Evolutionary conservation across 2,888 invertebrate genomes (phyloP), one percentile per base, ranked within the genome.

Genomic region (Quadriops clusia): DNA sequence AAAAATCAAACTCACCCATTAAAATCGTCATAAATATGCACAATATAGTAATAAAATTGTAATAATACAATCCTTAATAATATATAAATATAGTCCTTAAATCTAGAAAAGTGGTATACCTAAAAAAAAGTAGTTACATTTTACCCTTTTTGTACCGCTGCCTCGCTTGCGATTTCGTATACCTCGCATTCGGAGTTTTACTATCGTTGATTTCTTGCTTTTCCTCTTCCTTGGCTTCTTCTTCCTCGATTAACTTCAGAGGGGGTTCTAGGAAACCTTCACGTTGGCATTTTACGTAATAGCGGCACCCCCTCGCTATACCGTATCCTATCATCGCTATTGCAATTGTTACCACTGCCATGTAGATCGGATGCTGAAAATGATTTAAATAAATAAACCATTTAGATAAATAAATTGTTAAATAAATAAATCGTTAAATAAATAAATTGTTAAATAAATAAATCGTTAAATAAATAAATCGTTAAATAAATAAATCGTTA

Each of bases 71-170:
- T 8, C 6, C 23, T 22, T 22, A 22, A 6, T 11, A 11, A 22
- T 11, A 22, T 22, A 22, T 12, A 22, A 22, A 22, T 22, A 12
- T 22, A 22, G 10, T 2, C 23, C 23, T 22, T 22, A 22, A 22
- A 22, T 22, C 12, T 22, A 22, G 10, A 22, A 22, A 11, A 22
- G 23, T 22, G 10, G 12, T 22, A 22, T 11, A 22, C 6, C 5
- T 7, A 11, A 22, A 3, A 7, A 22, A 11, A 22, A 22, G 12
- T 22, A 22, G 23, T 25, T 34, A 42, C 35, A 40, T 32, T 62
- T 76, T 79, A 39, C 79, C 80, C 58, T 78, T 79, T 54, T 76
- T 77, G 56, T 75, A 80, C 54, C 81, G 65, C 47, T 78, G 76
- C 41, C 81, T 63, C 7, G 80, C 79, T 57, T 81, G 80, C 3